Conservation (phyloP, 1,140 invertebrate genomes). For the Drosophila suzukii region DNA sequence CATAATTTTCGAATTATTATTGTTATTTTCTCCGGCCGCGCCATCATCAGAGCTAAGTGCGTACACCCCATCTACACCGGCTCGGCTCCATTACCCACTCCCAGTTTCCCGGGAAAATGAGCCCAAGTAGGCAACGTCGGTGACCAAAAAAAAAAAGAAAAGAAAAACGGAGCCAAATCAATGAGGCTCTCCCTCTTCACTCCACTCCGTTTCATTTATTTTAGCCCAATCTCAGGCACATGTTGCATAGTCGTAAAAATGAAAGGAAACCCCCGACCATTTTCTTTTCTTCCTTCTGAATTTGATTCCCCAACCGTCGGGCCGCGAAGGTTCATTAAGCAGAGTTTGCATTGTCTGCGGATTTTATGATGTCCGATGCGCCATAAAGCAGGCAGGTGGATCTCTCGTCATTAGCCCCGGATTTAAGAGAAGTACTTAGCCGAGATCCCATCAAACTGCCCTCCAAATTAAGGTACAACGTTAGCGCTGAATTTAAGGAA, state of each 20-base stretch:
- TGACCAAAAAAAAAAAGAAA: slow-evolving; percentile 12
- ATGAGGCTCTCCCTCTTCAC: slow-evolving; percentile 3
- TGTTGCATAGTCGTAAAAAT: slow-evolving; percentile 50
- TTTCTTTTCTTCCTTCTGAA: slow-evolving; percentile 6
- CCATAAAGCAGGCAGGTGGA: slow-evolving; percentile 42
- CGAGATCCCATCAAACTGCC: background rate
- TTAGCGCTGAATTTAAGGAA: slow-evolving; percentile 7
- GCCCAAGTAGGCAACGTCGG: slow-evolving; percentile 40
- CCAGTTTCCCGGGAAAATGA: background rate
- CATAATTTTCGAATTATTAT: slow-evolving; percentile 82
- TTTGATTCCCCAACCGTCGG: slow-evolving; percentile 13
- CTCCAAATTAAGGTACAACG: slow-evolving; percentile 22
- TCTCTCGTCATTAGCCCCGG: slow-evolving; percentile 23
- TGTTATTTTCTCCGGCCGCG: slow-evolving; percentile 61
- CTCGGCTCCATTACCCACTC: slow-evolving; percentile 36
- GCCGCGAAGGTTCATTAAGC: slow-evolving; percentile 40
- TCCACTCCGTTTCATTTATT: slow-evolving; percentile 7
- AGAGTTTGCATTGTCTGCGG: slow-evolving; percentile 39
- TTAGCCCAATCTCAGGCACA: slow-evolving; percentile 29
- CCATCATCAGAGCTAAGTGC: slow-evolving; percentile 69
- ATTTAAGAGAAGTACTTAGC: background rate
- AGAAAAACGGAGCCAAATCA: slow-evolving; percentile 37
- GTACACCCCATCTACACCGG: slow-evolving; percentile 29
- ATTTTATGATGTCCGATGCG: slow-evolving; percentile 46
- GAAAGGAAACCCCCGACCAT: slow-evolving; percentile 17